Evolutionary conservation across 2,113 vertebrate species (phyloP).

Genomic region (Oceanodroma tethys): DNA sequence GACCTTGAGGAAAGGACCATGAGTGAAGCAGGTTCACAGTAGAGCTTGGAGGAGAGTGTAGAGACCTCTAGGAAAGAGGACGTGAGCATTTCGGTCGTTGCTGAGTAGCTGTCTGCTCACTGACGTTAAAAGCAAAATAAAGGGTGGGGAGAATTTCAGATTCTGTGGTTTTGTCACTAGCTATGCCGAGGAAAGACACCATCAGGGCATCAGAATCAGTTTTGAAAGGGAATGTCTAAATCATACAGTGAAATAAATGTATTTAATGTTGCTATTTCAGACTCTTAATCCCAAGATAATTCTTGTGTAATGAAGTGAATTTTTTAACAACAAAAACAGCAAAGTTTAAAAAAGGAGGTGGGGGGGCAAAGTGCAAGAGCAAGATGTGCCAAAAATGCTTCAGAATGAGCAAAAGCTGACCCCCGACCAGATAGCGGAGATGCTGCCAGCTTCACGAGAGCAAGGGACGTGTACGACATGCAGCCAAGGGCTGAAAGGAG

Average conservation of each 20-base stretch:
- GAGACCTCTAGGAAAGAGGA: background rate
- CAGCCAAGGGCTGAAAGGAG: background rate
- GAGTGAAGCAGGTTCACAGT: background rate
- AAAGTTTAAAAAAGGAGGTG: background rate
- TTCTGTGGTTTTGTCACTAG: background rate
- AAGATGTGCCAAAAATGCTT: no score
- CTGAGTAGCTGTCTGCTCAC: background rate
- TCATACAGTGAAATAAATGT: background rate
- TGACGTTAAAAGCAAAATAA: background rate
- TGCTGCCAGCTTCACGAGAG: accelerated
- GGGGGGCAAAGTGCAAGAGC: background rate
- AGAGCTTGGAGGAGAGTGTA: accelerated
- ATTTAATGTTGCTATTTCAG: no score
- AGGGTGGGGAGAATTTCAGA: background rate
- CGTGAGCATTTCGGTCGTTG: background rate
- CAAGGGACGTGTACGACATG: accelerated
- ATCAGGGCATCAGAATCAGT: background rate
- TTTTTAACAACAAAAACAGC: background rate
- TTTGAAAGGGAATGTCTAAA: background rate
- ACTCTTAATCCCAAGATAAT: background rate
- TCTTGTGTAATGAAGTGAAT: background rate
- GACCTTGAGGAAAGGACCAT: background rate
- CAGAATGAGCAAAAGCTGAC: no score
- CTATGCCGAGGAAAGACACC: background rate
- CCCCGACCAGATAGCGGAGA: accelerated